phyloP scores from a whole-genome alignment of 2,113 vertebrate genomes.

The Hydropotes inermis region DNA sequence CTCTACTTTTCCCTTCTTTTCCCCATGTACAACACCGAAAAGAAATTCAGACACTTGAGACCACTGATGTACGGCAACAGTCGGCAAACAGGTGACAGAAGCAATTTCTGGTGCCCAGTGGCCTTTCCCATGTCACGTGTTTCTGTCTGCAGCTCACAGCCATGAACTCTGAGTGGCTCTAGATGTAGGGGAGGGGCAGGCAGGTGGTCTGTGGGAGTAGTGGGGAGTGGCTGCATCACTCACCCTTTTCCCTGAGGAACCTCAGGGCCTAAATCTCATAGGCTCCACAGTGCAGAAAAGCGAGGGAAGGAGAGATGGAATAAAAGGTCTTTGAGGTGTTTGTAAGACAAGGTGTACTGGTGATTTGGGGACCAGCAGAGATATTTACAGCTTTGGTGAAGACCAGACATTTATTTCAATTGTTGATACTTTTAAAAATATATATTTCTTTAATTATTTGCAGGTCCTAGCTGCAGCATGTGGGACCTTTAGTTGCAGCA shows the following conservation, averaged over 20 bases:
- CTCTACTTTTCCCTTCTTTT: background rate
- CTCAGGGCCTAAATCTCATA: background rate
- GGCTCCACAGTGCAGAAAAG: too few species aligned
- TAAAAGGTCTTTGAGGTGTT: background rate
- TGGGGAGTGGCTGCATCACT: background rate
- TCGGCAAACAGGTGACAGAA: background rate
- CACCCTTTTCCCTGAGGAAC: background rate
- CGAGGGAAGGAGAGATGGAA: background rate
- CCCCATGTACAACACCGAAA: background rate
- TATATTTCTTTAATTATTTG: background rate
- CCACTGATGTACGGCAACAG: background rate
- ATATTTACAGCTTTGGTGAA: background rate
- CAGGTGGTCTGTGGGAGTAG: background rate
- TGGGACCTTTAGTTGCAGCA: background rate
- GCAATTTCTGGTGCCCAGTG: background rate
- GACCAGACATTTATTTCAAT: background rate
- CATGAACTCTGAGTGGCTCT: background rate
- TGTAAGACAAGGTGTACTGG: background rate
- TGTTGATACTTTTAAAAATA: background rate
- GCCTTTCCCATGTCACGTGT: background rate
- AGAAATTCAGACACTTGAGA: background rate
- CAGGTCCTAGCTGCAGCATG: background rate
- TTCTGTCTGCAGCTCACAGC: background rate
- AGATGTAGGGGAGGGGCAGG: accelerated
- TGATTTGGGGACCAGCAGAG: background rate